Percentiles rank a stretch among this genome's conserved stretches.
Evolutionary conservation across 2,113 vertebrate species (phyloP).

Genomic region (Telmatochromis sp.): DNA sequence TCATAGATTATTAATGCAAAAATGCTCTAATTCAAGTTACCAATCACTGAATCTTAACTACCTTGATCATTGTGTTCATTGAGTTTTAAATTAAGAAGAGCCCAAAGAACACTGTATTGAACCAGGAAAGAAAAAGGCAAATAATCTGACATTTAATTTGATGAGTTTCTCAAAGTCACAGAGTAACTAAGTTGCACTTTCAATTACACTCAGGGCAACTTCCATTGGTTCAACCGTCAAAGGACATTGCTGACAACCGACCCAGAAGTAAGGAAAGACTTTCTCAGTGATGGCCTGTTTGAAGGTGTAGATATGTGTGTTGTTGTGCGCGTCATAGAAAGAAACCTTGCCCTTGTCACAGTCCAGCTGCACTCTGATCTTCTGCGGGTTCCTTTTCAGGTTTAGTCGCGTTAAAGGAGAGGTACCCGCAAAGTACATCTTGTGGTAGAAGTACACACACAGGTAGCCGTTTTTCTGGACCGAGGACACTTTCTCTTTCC

Average conservation of each 20-base stretch:
- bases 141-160: background rate
- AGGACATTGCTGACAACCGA: slow-evolving; percentile 55
- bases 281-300: slow-evolving; percentile 53
- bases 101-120: background rate
- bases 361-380: slow-evolving; percentile 58
- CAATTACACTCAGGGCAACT: slow-evolving; percentile 17
- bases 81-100: background rate
- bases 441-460: slow-evolving; percentile 63
- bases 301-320: slow-evolving; percentile 59
- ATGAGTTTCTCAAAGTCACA: background rate
- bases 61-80: background rate
- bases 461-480: slow-evolving; percentile 62
- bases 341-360: slow-evolving; percentile 52
- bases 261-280: slow-evolving; percentile 67
- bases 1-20: background rate
- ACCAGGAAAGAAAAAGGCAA: background rate
- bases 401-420: slow-evolving; percentile 51
- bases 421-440: slow-evolving; percentile 67
- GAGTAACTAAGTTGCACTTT: background rate
- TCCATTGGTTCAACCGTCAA: slow-evolving; percentile 36
- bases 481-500: slow-evolving; percentile 58
- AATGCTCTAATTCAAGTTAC: background rate
- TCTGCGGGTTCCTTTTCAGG: slow-evolving; percentile 43
- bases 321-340: slow-evolving; percentile 39
- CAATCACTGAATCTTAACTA: background rate